These are phyloP conservation scores for Anastatus disparis DNA, from an alignment of 1,140 invertebrate species.

Conservation along the genomic window DNA sequence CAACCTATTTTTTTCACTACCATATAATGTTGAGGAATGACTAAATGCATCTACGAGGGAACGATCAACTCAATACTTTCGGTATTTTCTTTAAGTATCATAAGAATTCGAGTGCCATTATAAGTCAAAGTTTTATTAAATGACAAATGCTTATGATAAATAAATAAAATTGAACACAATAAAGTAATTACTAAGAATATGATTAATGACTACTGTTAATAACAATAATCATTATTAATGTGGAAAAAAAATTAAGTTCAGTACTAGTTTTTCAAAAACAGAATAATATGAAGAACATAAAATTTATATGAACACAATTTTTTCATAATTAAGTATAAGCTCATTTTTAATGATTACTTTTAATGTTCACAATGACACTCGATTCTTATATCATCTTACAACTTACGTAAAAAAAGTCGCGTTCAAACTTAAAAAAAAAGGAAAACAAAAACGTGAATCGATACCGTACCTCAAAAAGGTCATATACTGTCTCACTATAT, in stretches of 20 bases:
- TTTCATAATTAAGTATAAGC: not conserved
- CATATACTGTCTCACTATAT: slow-evolving; percentile 9
- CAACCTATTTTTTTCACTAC: slow-evolving; percentile 45
- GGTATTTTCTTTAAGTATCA: slow-evolving; percentile 29
- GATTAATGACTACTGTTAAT: too few species aligned
- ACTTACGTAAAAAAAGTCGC: not conserved
- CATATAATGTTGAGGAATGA: slow-evolving; percentile 6
- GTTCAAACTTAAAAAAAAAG: slow-evolving; percentile 6
- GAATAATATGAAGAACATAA: too few species aligned
- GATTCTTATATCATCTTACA: slow-evolving; percentile 1
- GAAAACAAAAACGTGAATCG: not conserved
- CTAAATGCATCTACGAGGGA: slow-evolving; percentile 31
- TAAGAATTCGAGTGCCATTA: slow-evolving; percentile 21
- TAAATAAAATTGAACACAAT: not conserved
- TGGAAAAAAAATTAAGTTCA: too few species aligned
- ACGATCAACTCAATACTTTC: slow-evolving; percentile 35
- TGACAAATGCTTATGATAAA: not conserved
- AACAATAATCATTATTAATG: too few species aligned
- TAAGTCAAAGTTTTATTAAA: not conserved
- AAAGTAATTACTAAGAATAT: not conserved
- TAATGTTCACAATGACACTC: slow-evolving; percentile 13
- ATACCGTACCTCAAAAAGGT: not conserved
- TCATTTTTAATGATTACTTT: not conserved
- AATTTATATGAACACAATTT: not conserved
- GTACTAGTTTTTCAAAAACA: too few species aligned